Conservation (phyloP, 64 coral and sea anemone genomes). For the Montipora cactus region DNA sequence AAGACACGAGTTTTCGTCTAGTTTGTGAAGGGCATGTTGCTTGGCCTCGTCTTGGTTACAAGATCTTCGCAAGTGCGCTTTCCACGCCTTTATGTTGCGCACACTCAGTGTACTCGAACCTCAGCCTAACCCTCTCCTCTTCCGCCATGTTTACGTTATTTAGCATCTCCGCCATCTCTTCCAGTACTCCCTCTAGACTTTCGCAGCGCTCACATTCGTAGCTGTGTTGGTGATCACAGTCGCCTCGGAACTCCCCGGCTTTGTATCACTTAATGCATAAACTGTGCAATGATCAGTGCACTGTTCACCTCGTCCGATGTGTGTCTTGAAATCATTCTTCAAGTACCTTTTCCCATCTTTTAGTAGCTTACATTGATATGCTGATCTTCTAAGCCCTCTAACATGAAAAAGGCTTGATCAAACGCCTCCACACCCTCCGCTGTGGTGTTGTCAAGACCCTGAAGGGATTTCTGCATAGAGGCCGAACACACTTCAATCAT, state of each 20-base stretch:
- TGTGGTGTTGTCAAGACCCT: constrained; percentile 74
- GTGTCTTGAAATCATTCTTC: constrained; percentile 39
- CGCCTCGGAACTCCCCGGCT: not conserved
- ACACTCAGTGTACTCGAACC: not conserved
- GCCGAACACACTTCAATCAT: constrained; percentile 72
- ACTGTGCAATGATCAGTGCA: constrained; percentile 23
- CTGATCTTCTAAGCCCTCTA: not conserved
- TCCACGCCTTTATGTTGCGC: not conserved
- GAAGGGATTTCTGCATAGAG: constrained; percentile 67
- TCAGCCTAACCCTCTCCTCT: not conserved
- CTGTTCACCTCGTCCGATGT: not conserved
- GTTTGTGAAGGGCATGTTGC: constrained; percentile 42
- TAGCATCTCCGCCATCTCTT: not conserved
- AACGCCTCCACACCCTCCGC: constrained; percentile 69
- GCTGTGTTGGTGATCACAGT: too few relatives aligned
- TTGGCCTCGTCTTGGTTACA: constrained; percentile 59
- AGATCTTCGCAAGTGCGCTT: not conserved
- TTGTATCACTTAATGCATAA: constrained; percentile 9
- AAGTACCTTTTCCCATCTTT: constrained; percentile 45
- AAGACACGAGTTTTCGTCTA: constrained; percentile 24
- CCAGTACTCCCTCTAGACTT: not conserved
- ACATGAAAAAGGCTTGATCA: constrained; percentile 10
- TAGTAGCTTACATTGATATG: not conserved
- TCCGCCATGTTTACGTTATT: not conserved
- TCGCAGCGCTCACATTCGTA: too few relatives aligned